A percentile compares a stretch with the other conserved stretches of the same genome.
Evolutionary conservation across 2,888 invertebrate species (phyloP).

Genomic region (Synanthedon formicaeformis): DNA sequence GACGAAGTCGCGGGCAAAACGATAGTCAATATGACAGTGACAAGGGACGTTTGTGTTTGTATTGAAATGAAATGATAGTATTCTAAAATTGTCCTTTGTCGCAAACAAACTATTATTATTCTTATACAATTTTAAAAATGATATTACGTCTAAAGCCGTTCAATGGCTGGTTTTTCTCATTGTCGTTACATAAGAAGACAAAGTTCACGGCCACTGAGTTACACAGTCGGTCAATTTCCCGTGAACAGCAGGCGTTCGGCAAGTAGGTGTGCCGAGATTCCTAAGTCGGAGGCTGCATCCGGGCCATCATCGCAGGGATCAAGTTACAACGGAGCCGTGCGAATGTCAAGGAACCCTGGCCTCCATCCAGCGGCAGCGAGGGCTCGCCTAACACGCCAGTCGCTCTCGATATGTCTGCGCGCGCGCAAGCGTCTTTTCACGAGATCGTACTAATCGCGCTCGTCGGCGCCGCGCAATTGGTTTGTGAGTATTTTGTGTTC

Average conservation of each 20-base stretch:
- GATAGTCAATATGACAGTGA: no score
- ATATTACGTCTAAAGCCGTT: no score
- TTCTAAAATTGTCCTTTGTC: not conserved
- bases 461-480: slow-evolving; percentile 18
- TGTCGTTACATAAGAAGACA: slow-evolving; percentile 42
- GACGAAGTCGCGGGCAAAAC: no score
- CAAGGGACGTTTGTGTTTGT: no score
- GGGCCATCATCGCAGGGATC: slow-evolving; percentile 54
- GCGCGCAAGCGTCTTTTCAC: slow-evolving; percentile 31
- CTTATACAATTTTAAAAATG: not conserved
- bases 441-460: slow-evolving; percentile 13
- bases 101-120: not conserved
- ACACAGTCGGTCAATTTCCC: slow-evolving; percentile 38
- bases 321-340: slow-evolving; percentile 49
- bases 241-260: slow-evolving; percentile 31
- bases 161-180: slow-evolving; percentile 5
- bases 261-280: slow-evolving; percentile 59
- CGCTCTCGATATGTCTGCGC: slow-evolving; percentile 58
- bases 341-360: slow-evolving; percentile 66
- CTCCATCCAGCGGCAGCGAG: not conserved
- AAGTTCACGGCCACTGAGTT: slow-evolving; percentile 50
- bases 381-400: slow-evolving; percentile 26
- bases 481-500: slow-evolving; percentile 31
- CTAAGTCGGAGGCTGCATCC: slow-evolving; percentile 63
- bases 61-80: no score